Percentiles rank a stretch among this genome's conserved stretches.
Evolutionary conservation across 2,113 vertebrate genomes (phyloP).

Genomic region (Nymphicus hollandicus): DNA sequence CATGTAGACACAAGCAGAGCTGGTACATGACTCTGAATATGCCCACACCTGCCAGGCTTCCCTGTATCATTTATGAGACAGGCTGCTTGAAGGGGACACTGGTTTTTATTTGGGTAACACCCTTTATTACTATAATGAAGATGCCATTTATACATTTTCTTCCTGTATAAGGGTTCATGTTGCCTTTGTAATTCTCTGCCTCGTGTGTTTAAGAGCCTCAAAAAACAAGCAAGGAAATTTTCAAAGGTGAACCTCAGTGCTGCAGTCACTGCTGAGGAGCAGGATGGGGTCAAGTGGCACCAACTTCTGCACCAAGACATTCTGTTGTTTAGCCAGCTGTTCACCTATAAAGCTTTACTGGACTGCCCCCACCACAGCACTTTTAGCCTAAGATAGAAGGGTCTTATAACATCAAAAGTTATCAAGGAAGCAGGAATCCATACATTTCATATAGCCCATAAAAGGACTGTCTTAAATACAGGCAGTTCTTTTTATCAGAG

Average conservation of each 20-base stretch:
- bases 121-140: background rate
- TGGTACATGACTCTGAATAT: background rate
- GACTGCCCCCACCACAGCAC: background rate
- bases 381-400: accelerated
- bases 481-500: background rate
- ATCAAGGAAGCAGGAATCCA: background rate
- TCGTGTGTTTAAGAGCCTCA: background rate
- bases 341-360: background rate
- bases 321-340: background rate
- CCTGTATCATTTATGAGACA: background rate
- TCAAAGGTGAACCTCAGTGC: background rate
- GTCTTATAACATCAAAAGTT: background rate
- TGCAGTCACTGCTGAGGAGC: background rate
- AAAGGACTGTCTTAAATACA: background rate
- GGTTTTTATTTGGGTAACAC: background rate
- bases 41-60: background rate
- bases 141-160: background rate
- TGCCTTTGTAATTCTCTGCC: background rate
- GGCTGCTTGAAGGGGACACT: background rate
- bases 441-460: accelerated
- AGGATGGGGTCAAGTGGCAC: background rate
- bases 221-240: background rate
- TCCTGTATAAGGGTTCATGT: accelerated
- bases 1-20: background rate
- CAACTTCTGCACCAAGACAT: accelerated